Conservation (phyloP, 2,888 invertebrate species). For the Melanophora roralis region DNA sequence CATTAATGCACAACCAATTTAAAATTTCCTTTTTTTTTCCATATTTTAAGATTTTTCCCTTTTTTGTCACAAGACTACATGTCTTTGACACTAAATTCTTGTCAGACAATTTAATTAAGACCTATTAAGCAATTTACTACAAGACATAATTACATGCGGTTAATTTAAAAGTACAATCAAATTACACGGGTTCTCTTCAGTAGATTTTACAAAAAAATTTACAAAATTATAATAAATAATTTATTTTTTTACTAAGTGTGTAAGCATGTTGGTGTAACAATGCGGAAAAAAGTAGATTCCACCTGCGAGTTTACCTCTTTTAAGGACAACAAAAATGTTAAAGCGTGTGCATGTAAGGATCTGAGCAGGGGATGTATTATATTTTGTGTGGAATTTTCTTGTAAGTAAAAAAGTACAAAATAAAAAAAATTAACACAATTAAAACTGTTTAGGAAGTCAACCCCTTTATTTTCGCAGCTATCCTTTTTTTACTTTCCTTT, state of each 20-base stretch:
- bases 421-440: neutral
- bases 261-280: no score
- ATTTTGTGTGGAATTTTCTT: neutral
- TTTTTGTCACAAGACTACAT: neutral
- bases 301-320: no score
- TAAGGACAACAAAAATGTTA: no score
- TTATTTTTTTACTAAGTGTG: no score
- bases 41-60: neutral
- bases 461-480: neutral
- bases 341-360: neutral
- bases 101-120: constrained; percentile 57
- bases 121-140: constrained; percentile 54
- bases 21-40: neutral
- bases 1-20: no score
- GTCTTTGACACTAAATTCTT: constrained; percentile 38
- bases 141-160: constrained; percentile 54
- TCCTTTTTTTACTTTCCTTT: neutral
- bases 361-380: neutral
- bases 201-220: neutral
- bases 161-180: constrained; percentile 42
- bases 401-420: neutral
- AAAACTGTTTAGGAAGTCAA: neutral
- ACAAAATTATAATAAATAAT: neutral
- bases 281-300: no score
- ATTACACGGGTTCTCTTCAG: constrained; percentile 10